Conservation (phyloP, 2,888 invertebrate species). For the Myathropa florea region DNA sequence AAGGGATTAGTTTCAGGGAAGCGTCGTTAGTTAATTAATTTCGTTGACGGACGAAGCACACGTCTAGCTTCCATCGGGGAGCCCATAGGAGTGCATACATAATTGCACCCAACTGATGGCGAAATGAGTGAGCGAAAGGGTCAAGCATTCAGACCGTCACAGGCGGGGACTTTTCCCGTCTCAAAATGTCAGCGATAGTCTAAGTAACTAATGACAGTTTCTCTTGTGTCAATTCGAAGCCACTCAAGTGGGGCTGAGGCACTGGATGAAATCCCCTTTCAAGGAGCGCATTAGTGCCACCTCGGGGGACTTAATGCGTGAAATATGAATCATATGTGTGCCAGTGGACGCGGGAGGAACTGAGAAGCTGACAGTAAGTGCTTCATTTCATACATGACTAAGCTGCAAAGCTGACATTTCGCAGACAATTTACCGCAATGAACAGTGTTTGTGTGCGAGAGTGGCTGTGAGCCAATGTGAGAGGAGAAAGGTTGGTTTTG, state of each 20-base stretch:
- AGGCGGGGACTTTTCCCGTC: constrained; percentile 2
- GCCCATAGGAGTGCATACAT: constrained; percentile 43
- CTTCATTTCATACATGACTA: constrained; percentile 69
- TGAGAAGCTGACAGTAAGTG: constrained; percentile 55
- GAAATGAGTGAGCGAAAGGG: constrained; percentile 26
- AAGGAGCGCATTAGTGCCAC: constrained; percentile 64
- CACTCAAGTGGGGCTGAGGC: constrained; percentile 51
- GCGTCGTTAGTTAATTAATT: neutral
- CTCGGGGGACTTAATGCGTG: constrained; percentile 63
- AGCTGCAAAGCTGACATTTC: constrained; percentile 57
- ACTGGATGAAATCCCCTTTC: constrained; percentile 54
- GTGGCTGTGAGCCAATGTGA: neutral
- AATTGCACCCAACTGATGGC: constrained; percentile 3
- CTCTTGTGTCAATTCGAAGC: constrained; percentile 61
- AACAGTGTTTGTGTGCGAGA: neutral
- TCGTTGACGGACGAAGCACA: neutral
- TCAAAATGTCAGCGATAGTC: constrained; percentile 43
- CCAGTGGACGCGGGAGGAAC: neutral
- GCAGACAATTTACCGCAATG: constrained; percentile 63
- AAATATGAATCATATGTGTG: constrained; percentile 59
- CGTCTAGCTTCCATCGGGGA: neutral
- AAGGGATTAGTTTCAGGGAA: constrained; percentile 16
- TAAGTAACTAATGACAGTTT: constrained; percentile 23
- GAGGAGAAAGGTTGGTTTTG: neutral
- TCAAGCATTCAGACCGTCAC: constrained; percentile 35